Conservation (phyloP, 2,797 vertebrate species). For the Myiotriccus ornatus region DNA sequence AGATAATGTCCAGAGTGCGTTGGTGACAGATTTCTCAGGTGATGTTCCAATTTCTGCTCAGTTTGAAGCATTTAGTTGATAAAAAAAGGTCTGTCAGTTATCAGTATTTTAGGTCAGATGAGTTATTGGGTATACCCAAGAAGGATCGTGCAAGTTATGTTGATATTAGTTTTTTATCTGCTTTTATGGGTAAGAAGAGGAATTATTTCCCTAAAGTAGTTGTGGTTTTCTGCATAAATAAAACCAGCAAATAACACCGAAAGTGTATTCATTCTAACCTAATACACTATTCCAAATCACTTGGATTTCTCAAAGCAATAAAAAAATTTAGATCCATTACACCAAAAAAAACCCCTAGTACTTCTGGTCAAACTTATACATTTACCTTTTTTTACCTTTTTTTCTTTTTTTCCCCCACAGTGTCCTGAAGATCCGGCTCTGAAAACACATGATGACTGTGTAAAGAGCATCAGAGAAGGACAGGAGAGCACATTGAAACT, state of each 20-base stretch:
- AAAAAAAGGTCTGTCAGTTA: background rate
- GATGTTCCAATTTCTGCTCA: background rate
- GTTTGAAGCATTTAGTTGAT: background rate
- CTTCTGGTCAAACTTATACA: background rate
- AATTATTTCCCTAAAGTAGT: background rate
- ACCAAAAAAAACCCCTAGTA: background rate
- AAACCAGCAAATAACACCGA: background rate
- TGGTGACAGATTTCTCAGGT: background rate
- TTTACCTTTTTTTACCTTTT: no score
- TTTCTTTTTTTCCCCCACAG: rapidly evolving
- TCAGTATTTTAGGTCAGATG: background rate
- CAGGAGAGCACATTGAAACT: background rate
- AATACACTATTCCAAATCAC: background rate
- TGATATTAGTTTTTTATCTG: background rate
- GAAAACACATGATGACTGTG: background rate
- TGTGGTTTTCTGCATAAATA: background rate
- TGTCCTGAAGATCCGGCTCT: background rate
- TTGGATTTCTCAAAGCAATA: background rate
- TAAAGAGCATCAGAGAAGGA: background rate
- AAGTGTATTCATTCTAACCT: background rate
- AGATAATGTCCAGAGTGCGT: background rate
- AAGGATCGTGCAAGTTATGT: background rate
- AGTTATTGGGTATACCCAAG: background rate
- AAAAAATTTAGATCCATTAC: background rate
- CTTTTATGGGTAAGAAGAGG: background rate